These are phyloP conservation scores for Ispidina lecontei DNA, from an alignment of 2,797 vertebrate genomes.

Conservation along the genomic window DNA sequence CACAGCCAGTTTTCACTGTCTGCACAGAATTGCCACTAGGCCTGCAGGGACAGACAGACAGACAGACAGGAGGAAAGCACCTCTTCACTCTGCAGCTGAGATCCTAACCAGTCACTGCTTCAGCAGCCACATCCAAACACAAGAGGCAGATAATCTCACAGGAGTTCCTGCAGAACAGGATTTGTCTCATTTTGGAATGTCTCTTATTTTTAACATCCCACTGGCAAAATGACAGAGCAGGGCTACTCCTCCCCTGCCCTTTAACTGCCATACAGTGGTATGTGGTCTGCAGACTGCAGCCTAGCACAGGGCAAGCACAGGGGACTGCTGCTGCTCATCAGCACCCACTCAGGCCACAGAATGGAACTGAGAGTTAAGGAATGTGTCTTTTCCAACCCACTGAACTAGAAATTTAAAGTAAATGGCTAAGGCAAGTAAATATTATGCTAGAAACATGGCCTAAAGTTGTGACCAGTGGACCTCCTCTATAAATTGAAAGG, in stretches of 20 bases:
- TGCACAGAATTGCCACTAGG: fast-evolving
- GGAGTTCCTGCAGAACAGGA: neutral
- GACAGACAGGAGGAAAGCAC: neutral
- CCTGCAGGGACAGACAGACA: fast-evolving
- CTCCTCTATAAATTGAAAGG: neutral
- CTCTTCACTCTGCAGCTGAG: neutral
- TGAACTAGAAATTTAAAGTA: neutral
- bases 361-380: neutral
- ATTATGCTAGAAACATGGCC: neutral
- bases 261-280: too few species aligned
- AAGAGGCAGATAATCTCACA: fast-evolving
- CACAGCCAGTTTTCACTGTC: fast-evolving
- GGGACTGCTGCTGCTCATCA: too few species aligned
- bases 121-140: neutral
- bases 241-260: neutral
- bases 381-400: neutral
- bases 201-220: neutral
- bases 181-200: neutral
- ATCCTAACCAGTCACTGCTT: neutral
- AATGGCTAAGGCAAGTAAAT: neutral
- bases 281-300: fast-evolving
- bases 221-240: neutral
- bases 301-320: neutral
- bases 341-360: neutral
- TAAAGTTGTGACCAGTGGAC: neutral